These are phyloP conservation scores for Drosophila navojoa DNA, from an alignment of 1,140 invertebrate species.

Conservation along the genomic window DNA sequence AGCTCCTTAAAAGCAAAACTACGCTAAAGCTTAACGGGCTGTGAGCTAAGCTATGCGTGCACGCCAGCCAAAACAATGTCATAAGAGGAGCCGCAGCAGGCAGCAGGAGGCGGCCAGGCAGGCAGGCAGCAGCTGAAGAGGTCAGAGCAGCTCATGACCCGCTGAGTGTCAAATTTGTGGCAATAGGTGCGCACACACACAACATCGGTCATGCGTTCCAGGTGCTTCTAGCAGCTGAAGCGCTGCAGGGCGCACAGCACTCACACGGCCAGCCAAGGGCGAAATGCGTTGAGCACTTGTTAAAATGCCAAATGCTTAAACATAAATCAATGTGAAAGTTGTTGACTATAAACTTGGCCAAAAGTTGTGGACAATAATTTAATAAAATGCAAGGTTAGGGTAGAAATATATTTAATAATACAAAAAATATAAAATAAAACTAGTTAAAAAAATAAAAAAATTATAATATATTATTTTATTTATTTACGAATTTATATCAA, in stretches of 20 bases:
- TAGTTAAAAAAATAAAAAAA: too few species aligned
- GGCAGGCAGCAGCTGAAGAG: background rate
- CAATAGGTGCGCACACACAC: conserved; percentile 8
- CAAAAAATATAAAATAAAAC: too few species aligned
- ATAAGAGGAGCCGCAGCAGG: background rate
- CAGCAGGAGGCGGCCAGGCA: background rate
- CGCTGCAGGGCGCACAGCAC: background rate
- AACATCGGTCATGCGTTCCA: background rate
- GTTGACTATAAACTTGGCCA: background rate
- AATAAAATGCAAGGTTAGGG: too few species aligned
- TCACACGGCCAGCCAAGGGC: background rate
- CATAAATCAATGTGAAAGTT: background rate
- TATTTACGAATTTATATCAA: too few species aligned
- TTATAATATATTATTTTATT: too few species aligned
- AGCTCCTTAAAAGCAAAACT: conserved; percentile 43
- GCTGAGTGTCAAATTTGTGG: conserved; percentile 33
- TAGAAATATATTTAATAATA: too few species aligned
- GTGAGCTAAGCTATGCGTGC: conserved; percentile 27
- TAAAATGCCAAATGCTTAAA: background rate
- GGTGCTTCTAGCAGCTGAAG: background rate
- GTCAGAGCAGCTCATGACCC: conserved; percentile 17
- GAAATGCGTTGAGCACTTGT: background rate
- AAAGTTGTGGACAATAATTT: too few species aligned
- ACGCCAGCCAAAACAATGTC: conserved; percentile 27
- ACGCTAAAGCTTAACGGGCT: conserved; percentile 23